phyloP scores from a whole-genome alignment of 1,140 invertebrate species.

The Thaumetopoea pityocampa region DNA sequence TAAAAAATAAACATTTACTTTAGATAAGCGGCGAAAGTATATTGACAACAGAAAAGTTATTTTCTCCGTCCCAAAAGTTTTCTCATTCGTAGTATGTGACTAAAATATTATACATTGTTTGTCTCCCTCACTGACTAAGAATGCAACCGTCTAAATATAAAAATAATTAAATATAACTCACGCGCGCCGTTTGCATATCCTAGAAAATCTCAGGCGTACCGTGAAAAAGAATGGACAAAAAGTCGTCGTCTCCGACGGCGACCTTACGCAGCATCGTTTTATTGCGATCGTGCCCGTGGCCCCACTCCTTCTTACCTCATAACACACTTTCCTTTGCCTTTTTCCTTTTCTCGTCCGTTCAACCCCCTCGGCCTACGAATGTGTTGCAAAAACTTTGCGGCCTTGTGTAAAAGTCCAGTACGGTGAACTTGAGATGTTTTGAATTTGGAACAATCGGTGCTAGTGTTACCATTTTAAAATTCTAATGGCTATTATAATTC shows the following conservation, averaged over 20 bases:
- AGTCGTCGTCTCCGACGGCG: slow-evolving; percentile 29
- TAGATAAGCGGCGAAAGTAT: too few species aligned
- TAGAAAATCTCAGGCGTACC: slow-evolving; percentile 31
- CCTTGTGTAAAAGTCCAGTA: slow-evolving; percentile 17
- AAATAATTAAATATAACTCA: slow-evolving; percentile 15
- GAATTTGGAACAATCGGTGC: slow-evolving; percentile 17
- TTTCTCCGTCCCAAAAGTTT: too few species aligned
- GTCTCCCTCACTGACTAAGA: too few species aligned
- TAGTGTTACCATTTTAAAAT: too few species aligned
- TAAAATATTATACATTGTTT: too few species aligned
- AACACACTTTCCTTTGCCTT: slow-evolving; percentile 64
- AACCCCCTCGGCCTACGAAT: slow-evolving; percentile 31
- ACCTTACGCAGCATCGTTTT: slow-evolving; percentile 69
- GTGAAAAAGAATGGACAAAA: slow-evolving; percentile 26
- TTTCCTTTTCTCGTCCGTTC: slow-evolving; percentile 43
- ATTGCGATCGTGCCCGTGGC: slow-evolving; percentile 63
- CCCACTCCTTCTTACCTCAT: slow-evolving; percentile 66
- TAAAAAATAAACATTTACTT: too few species aligned
- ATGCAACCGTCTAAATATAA: slow-evolving; percentile 4
- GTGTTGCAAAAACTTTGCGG: slow-evolving; percentile 28
- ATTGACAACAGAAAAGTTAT: too few species aligned
- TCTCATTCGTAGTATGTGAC: too few species aligned
- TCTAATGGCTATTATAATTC: too few species aligned
- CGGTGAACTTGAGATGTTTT: slow-evolving; percentile 15
- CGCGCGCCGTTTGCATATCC: slow-evolving; percentile 8